Base-by-base conservation (phyloP, 2,888 invertebrate genomes). In the Chouioia cunea region DNA sequence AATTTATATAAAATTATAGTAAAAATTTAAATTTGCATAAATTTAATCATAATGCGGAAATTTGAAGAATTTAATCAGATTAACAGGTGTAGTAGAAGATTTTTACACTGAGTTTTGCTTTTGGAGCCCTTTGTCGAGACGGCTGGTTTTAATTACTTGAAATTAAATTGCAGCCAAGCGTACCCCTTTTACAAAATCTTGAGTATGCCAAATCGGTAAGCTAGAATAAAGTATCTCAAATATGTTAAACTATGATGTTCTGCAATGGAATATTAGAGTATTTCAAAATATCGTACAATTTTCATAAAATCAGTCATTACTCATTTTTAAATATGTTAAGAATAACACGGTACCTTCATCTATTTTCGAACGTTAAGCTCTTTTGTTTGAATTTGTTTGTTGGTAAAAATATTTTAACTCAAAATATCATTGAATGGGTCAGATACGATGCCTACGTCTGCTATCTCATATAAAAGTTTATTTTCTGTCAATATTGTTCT, bases 261-360 rank as follows among this genome's bases (percentile, higher is more conserved):
- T 76, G 79, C 77, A 79, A 79, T 80, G 77, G 80, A 80, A 78
- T 81, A 83, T 83, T 82, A 82, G 81, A 81, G 80, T 83, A 81
- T 80, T 81, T 74, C 23, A n/a, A 36, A 65, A 59, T 48, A n/a
- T n/a, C n/a, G n/a, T 36, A 59, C 48, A 53, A 43, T 60, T 60
- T 59, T 54, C 54, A 27, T 44, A 52, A 22, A 27, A 16, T 22
- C 22, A 16, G n/a, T n/a, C n/a, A n/a, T n/a, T n/a, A n/a, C n/a
- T n/a, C n/a, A n/a, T n/a, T n/a, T n/a, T n/a, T n/a, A n/a, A n/a
- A n/a, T n/a, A n/a, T n/a, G n/a, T n/a, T n/a, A n/a, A n/a, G n/a
- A n/a, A n/a, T n/a, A n/a, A n/a, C n/a, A n/a, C n/a, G n/a, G n/a
- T n/a, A n/a, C n/a, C n/a, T n/a, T n/a, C n/a, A n/a, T n/a, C n/a